These are phyloP conservation scores for Drosophila engyochracea DNA, from an alignment of 2,888 invertebrate species.

Conservation along the genomic window DNA sequence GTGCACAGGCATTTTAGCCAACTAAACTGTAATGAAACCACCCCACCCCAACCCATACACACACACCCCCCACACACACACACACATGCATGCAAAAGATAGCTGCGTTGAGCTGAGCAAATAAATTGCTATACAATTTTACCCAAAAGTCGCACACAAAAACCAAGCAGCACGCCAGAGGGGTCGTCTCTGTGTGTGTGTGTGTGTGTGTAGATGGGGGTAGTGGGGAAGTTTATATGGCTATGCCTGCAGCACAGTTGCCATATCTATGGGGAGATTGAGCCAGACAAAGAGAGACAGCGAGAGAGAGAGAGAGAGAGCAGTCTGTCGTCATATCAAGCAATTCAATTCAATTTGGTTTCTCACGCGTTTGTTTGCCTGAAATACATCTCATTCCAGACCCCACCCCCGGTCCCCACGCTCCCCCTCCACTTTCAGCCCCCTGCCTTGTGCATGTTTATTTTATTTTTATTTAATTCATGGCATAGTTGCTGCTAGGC, in stretches of 20 bases:
- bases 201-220: slow-evolving; percentile 3
- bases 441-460: slow-evolving; percentile 39
- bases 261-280: slow-evolving; percentile 19
- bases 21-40: slow-evolving; percentile 70
- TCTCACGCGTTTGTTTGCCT: slow-evolving; percentile 79
- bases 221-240: not conserved
- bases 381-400: slow-evolving; percentile 20
- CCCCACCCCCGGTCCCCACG: not conserved
- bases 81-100: slow-evolving; percentile 34
- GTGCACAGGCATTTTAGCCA: slow-evolving; percentile 67
- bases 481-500: slow-evolving; percentile 48
- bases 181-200: slow-evolving; percentile 7
- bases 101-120: slow-evolving; percentile 58
- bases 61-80: not conserved
- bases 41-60: not conserved
- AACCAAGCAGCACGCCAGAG: slow-evolving; percentile 50
- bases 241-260: slow-evolving; percentile 52
- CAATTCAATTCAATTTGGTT: slow-evolving; percentile 81
- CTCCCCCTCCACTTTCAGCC: not conserved
- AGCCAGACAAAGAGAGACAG: slow-evolving; percentile 2
- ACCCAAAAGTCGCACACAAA: slow-evolving; percentile 80
- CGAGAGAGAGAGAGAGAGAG: slow-evolving; percentile 4
- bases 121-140: slow-evolving; percentile 80
- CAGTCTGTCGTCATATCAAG: slow-evolving; percentile 76
- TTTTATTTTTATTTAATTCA: slow-evolving; percentile 72